Percentiles rank a stretch among this genome's conserved stretches.
Conservation (phyloP, 2,888 invertebrate genomes). For the Drosophila nr. perissopoda region DNA sequence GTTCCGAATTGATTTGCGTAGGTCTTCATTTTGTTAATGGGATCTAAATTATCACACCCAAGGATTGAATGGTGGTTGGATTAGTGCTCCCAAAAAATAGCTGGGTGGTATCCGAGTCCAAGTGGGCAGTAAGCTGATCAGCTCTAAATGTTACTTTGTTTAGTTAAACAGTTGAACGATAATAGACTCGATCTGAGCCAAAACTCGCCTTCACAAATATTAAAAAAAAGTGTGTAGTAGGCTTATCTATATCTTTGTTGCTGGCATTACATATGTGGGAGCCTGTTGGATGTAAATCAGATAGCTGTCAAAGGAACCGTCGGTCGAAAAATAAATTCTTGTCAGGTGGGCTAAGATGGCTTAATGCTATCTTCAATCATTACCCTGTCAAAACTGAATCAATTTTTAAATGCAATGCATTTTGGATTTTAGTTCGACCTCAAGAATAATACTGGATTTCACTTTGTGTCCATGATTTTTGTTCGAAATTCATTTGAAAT, state of each 20-base stretch:
- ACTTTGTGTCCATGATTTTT: neutral
- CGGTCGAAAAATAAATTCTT: neutral
- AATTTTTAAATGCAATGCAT: neutral
- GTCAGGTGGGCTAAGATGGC: neutral
- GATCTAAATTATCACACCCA: slow-evolving; percentile 1
- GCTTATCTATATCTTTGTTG: neutral
- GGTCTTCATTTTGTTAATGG: slow-evolving; percentile 5
- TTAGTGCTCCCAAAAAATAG: slow-evolving; percentile 1
- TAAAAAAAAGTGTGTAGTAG: neutral
- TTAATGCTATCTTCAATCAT: neutral
- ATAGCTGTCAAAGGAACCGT: neutral
- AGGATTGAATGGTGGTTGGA: slow-evolving; percentile 20
- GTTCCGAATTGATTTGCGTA: slow-evolving; percentile 28
- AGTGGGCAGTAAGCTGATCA: slow-evolving; percentile 46
- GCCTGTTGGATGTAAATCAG: neutral
- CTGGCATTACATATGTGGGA: neutral
- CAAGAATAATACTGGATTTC: neutral
- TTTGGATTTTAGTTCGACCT: neutral
- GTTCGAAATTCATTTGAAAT: neutral
- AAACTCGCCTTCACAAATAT: slow-evolving; percentile 21
- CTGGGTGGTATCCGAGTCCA: slow-evolving; percentile 30
- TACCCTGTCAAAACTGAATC: neutral
- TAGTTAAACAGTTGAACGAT: slow-evolving; percentile 1
- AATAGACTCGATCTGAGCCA: neutral
- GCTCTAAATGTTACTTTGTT: slow-evolving; percentile 22